These are phyloP conservation scores for Rhizoglyphus robini DNA, from an alignment of 1,140 invertebrate species.

Conservation along the genomic window DNA sequence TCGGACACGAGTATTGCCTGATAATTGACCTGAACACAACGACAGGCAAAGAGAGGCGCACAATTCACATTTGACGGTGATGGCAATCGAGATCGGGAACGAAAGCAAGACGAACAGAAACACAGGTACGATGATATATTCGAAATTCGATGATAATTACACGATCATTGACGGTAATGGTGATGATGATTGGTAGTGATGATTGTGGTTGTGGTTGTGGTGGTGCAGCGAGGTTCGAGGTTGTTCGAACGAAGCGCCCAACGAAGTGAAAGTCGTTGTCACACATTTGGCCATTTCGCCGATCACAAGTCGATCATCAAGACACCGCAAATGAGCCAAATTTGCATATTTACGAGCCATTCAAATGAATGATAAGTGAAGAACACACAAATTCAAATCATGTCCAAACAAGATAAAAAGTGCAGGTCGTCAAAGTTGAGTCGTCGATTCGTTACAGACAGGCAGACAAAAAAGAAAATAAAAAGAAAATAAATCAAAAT, in stretches of 20 bases:
- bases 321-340: not conserved
- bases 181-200: not conserved
- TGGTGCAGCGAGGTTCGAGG: not conserved
- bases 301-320: too few relatives aligned
- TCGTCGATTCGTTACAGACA: too few relatives aligned
- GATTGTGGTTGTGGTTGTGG: not conserved
- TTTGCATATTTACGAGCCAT: not conserved
- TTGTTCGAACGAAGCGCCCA: too few relatives aligned
- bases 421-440: too few relatives aligned
- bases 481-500: too few relatives aligned
- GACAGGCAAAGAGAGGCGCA: not conserved
- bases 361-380: not conserved
- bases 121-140: not conserved
- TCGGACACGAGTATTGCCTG: slow-evolving; percentile 74
- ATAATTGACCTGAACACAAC: slow-evolving; percentile 47
- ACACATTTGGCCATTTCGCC: too few relatives aligned
- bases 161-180: not conserved
- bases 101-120: not conserved
- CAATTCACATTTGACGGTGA: slow-evolving; percentile 22
- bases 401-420: too few relatives aligned
- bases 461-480: too few relatives aligned
- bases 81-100: not conserved
- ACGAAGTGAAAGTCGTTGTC: too few relatives aligned
- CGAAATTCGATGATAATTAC: not conserved
- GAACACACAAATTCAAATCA: not conserved